A percentile compares a stretch with the other conserved stretches of the same genome.
Evolutionary conservation across 2,888 invertebrate genomes (phyloP).

Genomic region (Chrysomela aeneicollis): DNA sequence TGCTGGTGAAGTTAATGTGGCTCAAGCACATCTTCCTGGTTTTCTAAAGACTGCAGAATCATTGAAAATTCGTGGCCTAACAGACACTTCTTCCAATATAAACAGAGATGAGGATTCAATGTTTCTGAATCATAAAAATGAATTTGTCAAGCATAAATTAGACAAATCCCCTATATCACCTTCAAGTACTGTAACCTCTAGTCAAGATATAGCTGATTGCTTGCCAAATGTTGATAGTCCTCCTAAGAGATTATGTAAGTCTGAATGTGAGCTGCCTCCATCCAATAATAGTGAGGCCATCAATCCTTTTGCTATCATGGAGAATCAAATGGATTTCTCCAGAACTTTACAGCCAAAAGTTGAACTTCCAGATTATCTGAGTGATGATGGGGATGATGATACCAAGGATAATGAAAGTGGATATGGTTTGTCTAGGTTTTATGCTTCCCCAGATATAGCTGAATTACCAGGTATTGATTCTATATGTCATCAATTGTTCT

Average conservation of each 20-base stretch:
- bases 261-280: conserved; percentile 49
- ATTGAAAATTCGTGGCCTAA: conserved; percentile 79
- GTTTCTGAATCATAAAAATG: conserved; percentile 35
- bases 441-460: conserved; percentile 49
- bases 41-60: conserved; percentile 82
- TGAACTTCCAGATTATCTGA: conserved; percentile 76
- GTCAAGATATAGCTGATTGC: conserved; percentile 54
- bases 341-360: conserved; percentile 69
- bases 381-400: conserved; percentile 69
- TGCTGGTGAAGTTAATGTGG: conserved; percentile 84
- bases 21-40: conserved; percentile 78
- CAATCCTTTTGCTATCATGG: conserved; percentile 55
- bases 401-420: conserved; percentile 58
- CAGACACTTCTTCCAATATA: conserved; percentile 66
- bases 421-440: conserved; percentile 49
- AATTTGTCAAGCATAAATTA: conserved; percentile 33
- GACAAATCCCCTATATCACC: conserved; percentile 47
- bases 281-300: conserved; percentile 49
- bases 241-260: conserved; percentile 53
- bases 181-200: conserved; percentile 58
- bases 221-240: conserved; percentile 48
- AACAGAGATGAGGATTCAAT: conserved; percentile 25
- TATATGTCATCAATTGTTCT: conserved; percentile 21
- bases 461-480: conserved; percentile 39
- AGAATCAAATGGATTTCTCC: conserved; percentile 47